Evolutionary conservation across 2,797 vertebrate species (phyloP).

Genomic region (Xenops minutus): DNA sequence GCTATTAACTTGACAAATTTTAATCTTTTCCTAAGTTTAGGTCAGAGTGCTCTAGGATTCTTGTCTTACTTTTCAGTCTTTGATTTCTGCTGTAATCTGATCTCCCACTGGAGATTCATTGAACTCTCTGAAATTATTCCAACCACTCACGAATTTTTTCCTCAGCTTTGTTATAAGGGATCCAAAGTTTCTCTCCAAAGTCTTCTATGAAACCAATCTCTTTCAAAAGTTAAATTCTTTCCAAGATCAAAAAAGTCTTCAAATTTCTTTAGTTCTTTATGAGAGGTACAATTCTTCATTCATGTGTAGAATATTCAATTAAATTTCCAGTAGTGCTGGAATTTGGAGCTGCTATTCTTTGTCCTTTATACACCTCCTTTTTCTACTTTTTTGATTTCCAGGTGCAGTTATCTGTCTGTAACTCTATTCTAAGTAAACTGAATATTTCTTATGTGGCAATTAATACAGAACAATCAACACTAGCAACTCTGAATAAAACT

Average conservation of each 20-base stretch:
- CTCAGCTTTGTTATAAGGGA: neutral
- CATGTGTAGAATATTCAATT: neutral
- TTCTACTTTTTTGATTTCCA: neutral
- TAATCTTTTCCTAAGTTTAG: neutral
- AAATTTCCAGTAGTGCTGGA: neutral
- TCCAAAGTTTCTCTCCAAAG: neutral
- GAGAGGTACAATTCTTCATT: neutral
- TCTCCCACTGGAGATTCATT: neutral
- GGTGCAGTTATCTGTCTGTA: neutral
- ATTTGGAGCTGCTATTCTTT: neutral
- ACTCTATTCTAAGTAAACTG: neutral
- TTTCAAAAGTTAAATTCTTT: neutral
- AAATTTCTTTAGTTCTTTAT: neutral
- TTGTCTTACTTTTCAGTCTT: neutral
- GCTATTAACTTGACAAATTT: neutral
- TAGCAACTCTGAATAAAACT: neutral
- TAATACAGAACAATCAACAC: neutral
- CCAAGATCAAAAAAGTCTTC: neutral
- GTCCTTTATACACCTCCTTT: neutral
- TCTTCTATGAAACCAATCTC: neutral
- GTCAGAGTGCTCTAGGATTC: neutral
- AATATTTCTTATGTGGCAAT: neutral
- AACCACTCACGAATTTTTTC: neutral
- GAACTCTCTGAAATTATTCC: slow-evolving; percentile 11
- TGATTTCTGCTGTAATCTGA: slow-evolving; percentile 19